Evolutionary conservation across 2,888 invertebrate species (phyloP), one percentile per base, ranked within the genome.

Genomic region (Phalangium opilio): DNA sequence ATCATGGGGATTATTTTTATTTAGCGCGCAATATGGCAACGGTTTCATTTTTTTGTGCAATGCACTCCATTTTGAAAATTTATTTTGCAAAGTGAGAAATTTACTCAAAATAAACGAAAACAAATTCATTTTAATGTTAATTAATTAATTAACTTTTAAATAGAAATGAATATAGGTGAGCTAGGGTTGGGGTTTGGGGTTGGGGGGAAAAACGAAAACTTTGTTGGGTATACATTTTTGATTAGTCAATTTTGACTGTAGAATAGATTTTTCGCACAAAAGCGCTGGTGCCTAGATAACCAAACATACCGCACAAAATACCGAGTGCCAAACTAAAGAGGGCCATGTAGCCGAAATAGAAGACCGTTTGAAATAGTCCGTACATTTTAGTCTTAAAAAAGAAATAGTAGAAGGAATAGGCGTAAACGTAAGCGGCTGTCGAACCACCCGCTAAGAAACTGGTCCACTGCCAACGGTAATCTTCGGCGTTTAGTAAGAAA

Each of bases 311-410:
- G 70, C 95, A 95, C 77, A 96, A 91, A 46, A 95, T 78, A 52
- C 95, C 98, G 58, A 98, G 73, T 45, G 87, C 89, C 60, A 87
- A 77, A 67, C 95, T 93, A 70, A 98, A 98, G 52, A 98, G 72
- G 53, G 95, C 96, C 98, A 99, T 98, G 69, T 98, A 96, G 43
- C 95, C 95, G 69, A 98, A 98, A 69, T 98, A 98, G 72, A 98
- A 98, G 40, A 90, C 79, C 44, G 98, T 98, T 74, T 98, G 98
- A 71, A 99, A 98, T 57, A 98, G 75, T 44, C 98, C 98, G 72
- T 95, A 98, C 98, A 98, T 98, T 73, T 85, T 87, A 70, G 53
- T 98, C 75, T 99, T 99, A 69, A 98, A 98, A 72, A 98, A 81
- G 75, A 95, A 98, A 69, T 98, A 98, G 69, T 98, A 98, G 67